These are phyloP conservation scores for Pelobates cultripes DNA, from an alignment of 2,797 vertebrate species.

Conservation along the genomic window DNA sequence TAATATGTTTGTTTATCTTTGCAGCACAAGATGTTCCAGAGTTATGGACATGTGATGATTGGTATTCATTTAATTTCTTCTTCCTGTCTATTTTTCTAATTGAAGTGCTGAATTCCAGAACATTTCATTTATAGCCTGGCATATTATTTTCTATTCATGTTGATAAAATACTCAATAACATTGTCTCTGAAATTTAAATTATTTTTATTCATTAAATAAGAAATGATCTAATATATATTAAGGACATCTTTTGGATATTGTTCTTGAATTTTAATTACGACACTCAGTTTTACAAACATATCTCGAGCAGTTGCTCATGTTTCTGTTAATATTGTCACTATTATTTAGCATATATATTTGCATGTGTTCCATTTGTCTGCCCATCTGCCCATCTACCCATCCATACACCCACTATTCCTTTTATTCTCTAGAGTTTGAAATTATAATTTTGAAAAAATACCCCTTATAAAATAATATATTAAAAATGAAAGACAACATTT, in stretches of 20 bases:
- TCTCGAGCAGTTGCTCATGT: constrained; percentile 26
- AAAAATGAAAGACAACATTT: too few relatives aligned
- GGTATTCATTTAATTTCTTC: constrained; percentile 38
- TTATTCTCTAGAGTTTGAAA: too few relatives aligned
- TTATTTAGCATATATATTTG: background rate
- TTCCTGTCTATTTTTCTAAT: constrained; percentile 45
- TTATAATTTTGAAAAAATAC: too few relatives aligned
- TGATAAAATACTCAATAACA: constrained; percentile 16
- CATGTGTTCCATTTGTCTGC: too few relatives aligned
- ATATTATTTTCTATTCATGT: constrained; percentile 25
- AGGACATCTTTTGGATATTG: constrained; percentile 22
- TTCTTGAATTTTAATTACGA: constrained; percentile 10
- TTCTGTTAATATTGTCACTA: constrained; percentile 2
- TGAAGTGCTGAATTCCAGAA: constrained; percentile 46
- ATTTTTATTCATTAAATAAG: constrained; percentile 14
- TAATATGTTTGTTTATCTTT: constrained; percentile 51
- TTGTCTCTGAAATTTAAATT: constrained; percentile 21
- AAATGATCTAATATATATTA: background rate
- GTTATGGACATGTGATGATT: constrained; percentile 48
- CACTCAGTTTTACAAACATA: constrained; percentile 4
- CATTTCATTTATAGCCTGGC: constrained; percentile 44
- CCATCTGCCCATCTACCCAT: too few relatives aligned
- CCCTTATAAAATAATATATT: too few relatives aligned
- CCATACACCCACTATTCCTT: too few relatives aligned
- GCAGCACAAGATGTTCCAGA: constrained; percentile 48